These are phyloP conservation scores for Ligdia adustata DNA, from an alignment of 2,888 invertebrate species.

Conservation along the genomic window DNA sequence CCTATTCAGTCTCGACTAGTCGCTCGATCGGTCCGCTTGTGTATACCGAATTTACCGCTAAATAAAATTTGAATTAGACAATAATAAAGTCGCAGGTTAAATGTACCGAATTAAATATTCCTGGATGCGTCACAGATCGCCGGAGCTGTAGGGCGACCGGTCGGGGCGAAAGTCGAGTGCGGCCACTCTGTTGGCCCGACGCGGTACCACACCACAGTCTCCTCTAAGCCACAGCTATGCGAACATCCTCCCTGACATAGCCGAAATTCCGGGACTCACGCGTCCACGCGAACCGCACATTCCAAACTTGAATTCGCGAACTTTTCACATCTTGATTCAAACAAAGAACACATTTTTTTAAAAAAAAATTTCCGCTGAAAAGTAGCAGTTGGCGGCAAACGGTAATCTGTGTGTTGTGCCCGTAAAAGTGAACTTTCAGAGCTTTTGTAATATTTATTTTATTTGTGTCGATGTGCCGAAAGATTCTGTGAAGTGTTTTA, in stretches of 20 bases:
- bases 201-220: conserved; percentile 79
- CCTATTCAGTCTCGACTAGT: conserved; percentile 30
- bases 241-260: conserved; percentile 81
- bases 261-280: conserved; percentile 73
- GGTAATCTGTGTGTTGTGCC: conserved; percentile 80
- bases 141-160: conserved; percentile 80
- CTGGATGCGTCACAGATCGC: conserved; percentile 78
- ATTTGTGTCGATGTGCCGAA: conserved; percentile 72
- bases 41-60: conserved; percentile 3
- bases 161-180: conserved; percentile 81
- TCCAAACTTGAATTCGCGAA: conserved; percentile 38
- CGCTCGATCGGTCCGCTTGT: conserved; percentile 27
- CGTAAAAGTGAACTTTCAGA: conserved; percentile 68
- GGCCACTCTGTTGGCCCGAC: conserved; percentile 73
- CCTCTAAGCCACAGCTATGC: conserved; percentile 83
- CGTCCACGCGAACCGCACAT: conserved; percentile 67
- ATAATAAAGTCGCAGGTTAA: conserved; percentile 58
- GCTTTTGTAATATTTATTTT: conserved; percentile 68
- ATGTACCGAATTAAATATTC: conserved; percentile 70
- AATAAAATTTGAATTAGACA: conserved; percentile 34
- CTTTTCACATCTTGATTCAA: conserved; percentile 35
- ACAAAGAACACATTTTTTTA: conserved; percentile 47
- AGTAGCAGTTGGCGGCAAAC: conserved; percentile 75
- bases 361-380: conserved; percentile 49
- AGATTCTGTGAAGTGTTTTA: conserved; percentile 76